These are phyloP conservation scores for Corydoras sp. DNA, from an alignment of 2,113 vertebrate genomes.

Conservation along the genomic window DNA sequence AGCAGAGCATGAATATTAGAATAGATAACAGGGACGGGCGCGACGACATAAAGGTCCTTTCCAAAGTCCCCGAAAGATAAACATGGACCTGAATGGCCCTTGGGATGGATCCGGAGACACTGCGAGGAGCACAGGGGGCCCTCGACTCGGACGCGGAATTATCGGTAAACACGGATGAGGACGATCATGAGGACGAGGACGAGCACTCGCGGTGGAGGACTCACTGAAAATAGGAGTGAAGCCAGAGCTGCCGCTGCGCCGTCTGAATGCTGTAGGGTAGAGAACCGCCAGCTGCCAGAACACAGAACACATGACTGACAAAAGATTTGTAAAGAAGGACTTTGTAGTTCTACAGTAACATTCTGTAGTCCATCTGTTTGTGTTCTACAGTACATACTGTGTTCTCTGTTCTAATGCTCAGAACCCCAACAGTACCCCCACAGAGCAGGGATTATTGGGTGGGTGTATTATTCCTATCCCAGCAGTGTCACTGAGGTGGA, in stretches of 20 bases:
- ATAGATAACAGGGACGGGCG: neutral
- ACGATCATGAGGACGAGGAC: neutral
- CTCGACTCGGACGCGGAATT: neutral
- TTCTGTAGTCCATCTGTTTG: no score
- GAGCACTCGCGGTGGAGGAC: constrained; percentile 48
- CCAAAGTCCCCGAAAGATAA: constrained; percentile 13
- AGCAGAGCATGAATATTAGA: neutral
- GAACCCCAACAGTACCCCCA: no score
- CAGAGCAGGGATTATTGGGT: no score
- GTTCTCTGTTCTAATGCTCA: no score
- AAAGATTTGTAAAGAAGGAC: no score
- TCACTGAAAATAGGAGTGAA: constrained; percentile 95
- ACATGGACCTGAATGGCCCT: constrained; percentile 5
- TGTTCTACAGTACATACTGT: no score
- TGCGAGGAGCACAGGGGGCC: neutral
- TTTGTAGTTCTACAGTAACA: no score
- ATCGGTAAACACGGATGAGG: neutral
- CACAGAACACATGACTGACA: neutral
- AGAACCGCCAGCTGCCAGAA: constrained; percentile 81
- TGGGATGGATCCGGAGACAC: neutral
- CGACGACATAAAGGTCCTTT: neutral
- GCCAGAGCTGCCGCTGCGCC: constrained; percentile 90
- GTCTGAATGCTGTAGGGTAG: constrained; percentile 94
- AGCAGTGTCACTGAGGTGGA: no score
- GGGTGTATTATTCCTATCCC: no score